Evolutionary conservation across 2,888 invertebrate species (phyloP).

Genomic region (Macaria notata): DNA sequence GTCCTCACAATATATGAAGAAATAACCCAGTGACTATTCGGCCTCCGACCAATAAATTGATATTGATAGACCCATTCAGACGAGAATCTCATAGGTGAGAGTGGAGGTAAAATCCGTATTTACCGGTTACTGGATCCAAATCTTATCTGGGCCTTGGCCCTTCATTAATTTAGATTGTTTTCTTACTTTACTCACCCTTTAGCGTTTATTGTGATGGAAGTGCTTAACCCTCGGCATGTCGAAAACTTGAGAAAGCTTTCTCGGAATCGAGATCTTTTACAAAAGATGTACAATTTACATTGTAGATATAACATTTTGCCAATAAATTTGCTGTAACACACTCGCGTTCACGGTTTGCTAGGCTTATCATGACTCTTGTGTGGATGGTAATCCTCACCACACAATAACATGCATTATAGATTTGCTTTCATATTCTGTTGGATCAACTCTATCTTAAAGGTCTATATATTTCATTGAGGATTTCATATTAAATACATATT

Average conservation of each 20-base stretch:
- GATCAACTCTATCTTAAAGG: no score
- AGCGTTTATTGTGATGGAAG: conserved; percentile 22
- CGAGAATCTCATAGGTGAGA: conserved; percentile 12
- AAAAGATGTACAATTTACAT: background rate
- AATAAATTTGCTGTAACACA: background rate
- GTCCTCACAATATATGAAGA: no score
- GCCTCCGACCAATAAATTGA: conserved; percentile 5
- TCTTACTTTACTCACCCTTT: conserved; percentile 23
- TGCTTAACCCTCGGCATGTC: conserved; percentile 16
- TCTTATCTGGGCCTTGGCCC: conserved; percentile 18
- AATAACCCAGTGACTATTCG: no score
- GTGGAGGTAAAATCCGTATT: conserved; percentile 12
- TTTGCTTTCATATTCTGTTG: no score
- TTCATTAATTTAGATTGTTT: conserved; percentile 27
- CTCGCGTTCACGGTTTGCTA: no score
- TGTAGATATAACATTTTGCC: background rate
- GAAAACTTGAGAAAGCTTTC: conserved; percentile 14
- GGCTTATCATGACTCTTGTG: no score
- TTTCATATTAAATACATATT: background rate
- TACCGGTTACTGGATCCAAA: conserved; percentile 14
- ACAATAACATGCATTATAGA: no score
- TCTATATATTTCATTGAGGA: no score
- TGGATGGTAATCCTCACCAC: no score
- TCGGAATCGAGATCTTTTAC: background rate
- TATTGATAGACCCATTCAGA: conserved; percentile 9